Base-by-base conservation (phyloP, 2,797 vertebrate species). In the Malurus splendens region DNA sequence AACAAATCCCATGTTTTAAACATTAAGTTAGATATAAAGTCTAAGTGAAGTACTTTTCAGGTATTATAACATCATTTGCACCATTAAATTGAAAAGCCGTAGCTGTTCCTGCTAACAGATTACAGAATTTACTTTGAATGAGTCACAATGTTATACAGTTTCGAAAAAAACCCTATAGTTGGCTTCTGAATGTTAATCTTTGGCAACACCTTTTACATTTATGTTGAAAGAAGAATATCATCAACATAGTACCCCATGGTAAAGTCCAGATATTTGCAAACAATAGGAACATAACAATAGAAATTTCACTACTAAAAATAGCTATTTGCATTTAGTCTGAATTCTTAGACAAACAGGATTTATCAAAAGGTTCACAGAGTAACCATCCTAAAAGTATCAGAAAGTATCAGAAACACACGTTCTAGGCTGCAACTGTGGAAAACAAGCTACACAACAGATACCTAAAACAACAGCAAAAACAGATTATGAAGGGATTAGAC, bases 191-290 rank as follows among this genome's bases (percentile, higher is more conserved):
- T 14, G 28, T 39, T 61, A 36, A 47, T 12, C 24, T 78, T 84
- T 20, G 20, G 25, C 18, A 72, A 42, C 12, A 59, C 4, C 12
- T 50, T 19, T 60, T 27, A 81, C 59, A 74, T 55, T 51, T 48
- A 36, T 27, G 19, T 54, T 10, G 3, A 73, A 64, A 79, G 28
- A 22, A 86, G 14, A 84, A 32, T n/a, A 68, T 19, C n/a, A 36
- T 19, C n/a, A 36, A 59, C 14, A 39, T 9, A 50, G 39, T 17
- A 52, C 2, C 50, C 8, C 2, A 2, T 0, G 0, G 7, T 44
- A 57, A 70, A 5, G 10, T 55, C 41, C 36, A 79, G 22, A 41
- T 64, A 90, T 30, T n/a, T 52, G 18, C 56, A 45, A 57, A 67
- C n/a, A 75, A 57, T 61, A 61, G 17, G 8, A 60, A 50, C 9